Base-by-base conservation (phyloP, 2,888 invertebrate genomes). In the Leucophenga montana region DNA sequence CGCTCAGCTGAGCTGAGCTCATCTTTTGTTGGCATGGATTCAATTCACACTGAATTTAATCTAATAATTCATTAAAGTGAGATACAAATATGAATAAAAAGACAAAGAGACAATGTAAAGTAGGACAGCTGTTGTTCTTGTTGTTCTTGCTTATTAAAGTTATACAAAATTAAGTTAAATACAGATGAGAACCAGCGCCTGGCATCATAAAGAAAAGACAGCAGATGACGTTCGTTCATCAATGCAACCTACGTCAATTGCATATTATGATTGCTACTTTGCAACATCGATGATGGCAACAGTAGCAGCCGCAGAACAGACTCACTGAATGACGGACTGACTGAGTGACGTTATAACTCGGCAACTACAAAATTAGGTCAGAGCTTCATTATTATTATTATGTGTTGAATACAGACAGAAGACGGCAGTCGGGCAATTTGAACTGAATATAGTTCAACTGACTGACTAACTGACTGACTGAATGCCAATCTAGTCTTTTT, bases 351-450 rank as follows among this genome's bases (percentile, higher is more conserved):
- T 39, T 39, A 11, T 39, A 39, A 3, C 27, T 39, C 11, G 39
- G 39, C 39, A 39, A 39, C 39, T 39, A 39, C 1, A 39, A 39
- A 64, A 64, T 48, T 64, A 14, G 62, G 62, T 64, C 62, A 64
- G 27, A 57, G 18, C 39, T 33, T 39, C 61, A 39, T 64, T 39
- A 46, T 64, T 39, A 46, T 64, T 64, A 64, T 62, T 44, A 62
- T 62, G 61, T 62, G 61, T 64, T 48, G 62, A 64, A 64, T 22
- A 20, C 39, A 39, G 39, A 39, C 27, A 39, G 39, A 11, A 1
- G 39, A 8, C 11, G 9, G 39, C 8, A 8, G 33, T 33, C 8
- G 3, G 33, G 33, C 8, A 5, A 8, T 8, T 8, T 33, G 3
- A 3, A 33, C 8, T 33, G 4, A 33, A 33, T n/a, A n/a, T n/a